A percentile compares a stretch with the other conserved stretches of the same genome.
Conservation (phyloP, 2,797 vertebrate genomes). For the Setipinna tenuifilis region DNA sequence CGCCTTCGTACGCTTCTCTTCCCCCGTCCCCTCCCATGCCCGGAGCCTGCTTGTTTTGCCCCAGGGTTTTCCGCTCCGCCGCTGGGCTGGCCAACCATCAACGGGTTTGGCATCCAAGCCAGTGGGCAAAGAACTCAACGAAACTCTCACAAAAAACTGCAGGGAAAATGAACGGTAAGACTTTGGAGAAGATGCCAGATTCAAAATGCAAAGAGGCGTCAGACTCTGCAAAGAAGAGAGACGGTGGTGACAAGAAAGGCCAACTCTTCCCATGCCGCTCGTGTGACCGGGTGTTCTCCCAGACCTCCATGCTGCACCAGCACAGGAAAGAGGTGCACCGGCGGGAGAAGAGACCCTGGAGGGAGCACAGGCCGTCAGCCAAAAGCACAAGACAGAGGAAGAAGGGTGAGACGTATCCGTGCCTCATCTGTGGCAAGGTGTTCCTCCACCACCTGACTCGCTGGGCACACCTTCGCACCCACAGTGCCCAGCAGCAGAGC, state of each 20-base stretch:
- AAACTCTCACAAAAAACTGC: slow-evolving; percentile 3
- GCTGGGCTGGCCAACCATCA: slow-evolving; percentile 60
- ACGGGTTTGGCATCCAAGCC: slow-evolving; percentile 40
- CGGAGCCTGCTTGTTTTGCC: slow-evolving; percentile 59
- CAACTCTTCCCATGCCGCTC: slow-evolving; percentile 69
- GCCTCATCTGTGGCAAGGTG: slow-evolving; percentile 69
- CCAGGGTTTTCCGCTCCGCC: slow-evolving; percentile 51
- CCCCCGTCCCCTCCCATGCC: slow-evolving; percentile 48
- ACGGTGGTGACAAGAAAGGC: slow-evolving; percentile 36
- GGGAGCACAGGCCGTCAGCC: slow-evolving; percentile 40
- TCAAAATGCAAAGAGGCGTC: not conserved
- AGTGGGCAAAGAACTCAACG: not conserved
- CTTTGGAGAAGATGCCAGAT: not conserved
- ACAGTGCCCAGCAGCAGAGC: slow-evolving; percentile 31
- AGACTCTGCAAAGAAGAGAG: not conserved
- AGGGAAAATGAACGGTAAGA: not conserved
- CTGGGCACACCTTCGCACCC: slow-evolving; percentile 61
- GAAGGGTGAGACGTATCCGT: slow-evolving; percentile 57
- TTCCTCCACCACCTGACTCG: slow-evolving; percentile 75
- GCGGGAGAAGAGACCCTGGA: slow-evolving; percentile 55
- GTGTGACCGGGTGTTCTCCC: slow-evolving; percentile 72
- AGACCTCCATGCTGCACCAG: slow-evolving; percentile 65
- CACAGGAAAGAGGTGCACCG: slow-evolving; percentile 75
- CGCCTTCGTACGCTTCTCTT: slow-evolving; percentile 55
- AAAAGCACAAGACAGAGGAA: slow-evolving; percentile 34